Percentiles rank a stretch among this genome's conserved stretches.
These are phyloP conservation scores for Heteromyza rotundicornis DNA, from an alignment of 2,888 invertebrate species.

Conservation along the genomic window DNA sequence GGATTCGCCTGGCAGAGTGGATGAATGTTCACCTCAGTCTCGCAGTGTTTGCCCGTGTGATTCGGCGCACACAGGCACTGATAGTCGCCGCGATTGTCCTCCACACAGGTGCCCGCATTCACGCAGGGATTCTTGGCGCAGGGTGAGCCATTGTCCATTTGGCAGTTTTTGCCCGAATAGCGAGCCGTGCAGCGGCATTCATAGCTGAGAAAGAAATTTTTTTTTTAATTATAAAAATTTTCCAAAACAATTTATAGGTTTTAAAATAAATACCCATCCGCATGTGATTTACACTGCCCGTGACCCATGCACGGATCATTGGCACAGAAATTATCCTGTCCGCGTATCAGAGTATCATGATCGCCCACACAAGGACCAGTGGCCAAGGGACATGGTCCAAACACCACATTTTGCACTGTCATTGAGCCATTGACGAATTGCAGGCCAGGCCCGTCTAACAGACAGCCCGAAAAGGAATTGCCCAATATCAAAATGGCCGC, in stretches of 20 bases:
- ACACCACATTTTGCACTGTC: slow-evolving; percentile 72
- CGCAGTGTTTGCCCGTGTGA: slow-evolving; percentile 75
- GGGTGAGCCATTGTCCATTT: slow-evolving; percentile 79
- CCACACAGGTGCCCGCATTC: slow-evolving; percentile 76
- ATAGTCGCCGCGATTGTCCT: slow-evolving; percentile 73
- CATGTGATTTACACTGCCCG: slow-evolving; percentile 77
- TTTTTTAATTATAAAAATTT: no score
- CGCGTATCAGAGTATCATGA: slow-evolving; percentile 65
- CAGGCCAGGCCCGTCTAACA: slow-evolving; percentile 85
- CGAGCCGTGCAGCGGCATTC: slow-evolving; percentile 84
- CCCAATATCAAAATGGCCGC: slow-evolving; percentile 80
- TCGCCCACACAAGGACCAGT: slow-evolving; percentile 72
- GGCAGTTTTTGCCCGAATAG: slow-evolving; percentile 87
- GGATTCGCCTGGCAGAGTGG: slow-evolving; percentile 77
- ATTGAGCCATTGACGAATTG: slow-evolving; percentile 74
- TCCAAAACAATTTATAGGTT: no score
- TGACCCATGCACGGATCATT: slow-evolving; percentile 84
- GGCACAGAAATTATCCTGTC: slow-evolving; percentile 74
- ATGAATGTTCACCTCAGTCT: slow-evolving; percentile 73
- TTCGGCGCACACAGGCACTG: slow-evolving; percentile 74
- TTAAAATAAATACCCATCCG: no score
- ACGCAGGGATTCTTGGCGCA: slow-evolving; percentile 74
- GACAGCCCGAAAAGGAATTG: slow-evolving; percentile 81
- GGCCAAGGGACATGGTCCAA: slow-evolving; percentile 79
- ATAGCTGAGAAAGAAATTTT: no score